Evolutionary conservation across 2,888 invertebrate genomes (phyloP).

Genomic region (Drosophila seclusa): DNA sequence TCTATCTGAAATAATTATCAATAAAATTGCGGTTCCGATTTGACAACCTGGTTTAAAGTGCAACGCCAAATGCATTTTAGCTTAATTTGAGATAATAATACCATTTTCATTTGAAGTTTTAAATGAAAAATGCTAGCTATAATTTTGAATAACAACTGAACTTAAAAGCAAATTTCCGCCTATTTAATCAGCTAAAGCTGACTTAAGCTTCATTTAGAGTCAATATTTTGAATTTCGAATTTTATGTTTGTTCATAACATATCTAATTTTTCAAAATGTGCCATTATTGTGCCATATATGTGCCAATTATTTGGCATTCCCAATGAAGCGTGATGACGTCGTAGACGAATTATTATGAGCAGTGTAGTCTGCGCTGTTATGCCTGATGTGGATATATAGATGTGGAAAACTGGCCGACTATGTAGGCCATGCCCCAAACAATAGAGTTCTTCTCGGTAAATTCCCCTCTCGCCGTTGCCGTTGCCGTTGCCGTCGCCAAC

Average conservation of each 20-base stretch:
- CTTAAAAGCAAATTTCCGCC: too few relatives aligned
- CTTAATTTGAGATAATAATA: too few relatives aligned
- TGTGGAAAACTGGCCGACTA: slow-evolving; percentile 15
- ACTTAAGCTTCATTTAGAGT: too few relatives aligned
- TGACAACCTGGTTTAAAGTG: not conserved
- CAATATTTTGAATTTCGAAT: too few relatives aligned
- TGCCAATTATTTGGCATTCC: too few relatives aligned
- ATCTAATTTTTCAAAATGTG: too few relatives aligned
- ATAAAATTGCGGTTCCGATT: not conserved
- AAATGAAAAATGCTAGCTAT: too few relatives aligned
- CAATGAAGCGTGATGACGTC: not conserved
- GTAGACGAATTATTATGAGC: not conserved
- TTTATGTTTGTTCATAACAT: too few relatives aligned
- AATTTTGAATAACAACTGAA: too few relatives aligned
- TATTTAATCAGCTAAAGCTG: too few relatives aligned
- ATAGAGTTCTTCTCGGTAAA: slow-evolving; percentile 37
- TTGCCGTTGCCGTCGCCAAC: not conserved
- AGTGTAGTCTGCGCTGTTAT: slow-evolving; percentile 1
- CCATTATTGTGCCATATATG: too few relatives aligned
- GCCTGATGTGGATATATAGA: slow-evolving; percentile 36
- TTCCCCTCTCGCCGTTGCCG: not conserved
- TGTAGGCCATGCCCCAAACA: slow-evolving; percentile 54
- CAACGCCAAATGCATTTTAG: not conserved
- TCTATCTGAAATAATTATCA: not conserved
- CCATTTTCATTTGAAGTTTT: too few relatives aligned